A percentile compares a stretch with the other conserved stretches of the same genome.
These are phyloP conservation scores for Meghimatium bilineatum DNA, from an alignment of 2,888 invertebrate species.

Conservation along the genomic window DNA sequence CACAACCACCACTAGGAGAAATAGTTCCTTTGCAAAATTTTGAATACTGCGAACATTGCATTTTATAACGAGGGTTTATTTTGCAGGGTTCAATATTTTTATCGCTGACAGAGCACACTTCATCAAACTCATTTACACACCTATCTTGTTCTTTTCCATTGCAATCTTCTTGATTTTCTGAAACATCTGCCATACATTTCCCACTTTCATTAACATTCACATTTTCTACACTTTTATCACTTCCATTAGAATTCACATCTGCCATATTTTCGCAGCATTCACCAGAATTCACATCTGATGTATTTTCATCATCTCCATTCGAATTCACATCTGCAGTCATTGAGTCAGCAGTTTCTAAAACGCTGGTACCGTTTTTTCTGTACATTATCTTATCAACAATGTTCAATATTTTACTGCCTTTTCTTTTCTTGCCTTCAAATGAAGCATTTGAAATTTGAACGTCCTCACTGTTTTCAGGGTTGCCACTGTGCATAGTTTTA, in stretches of 20 bases:
- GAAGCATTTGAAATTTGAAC: not conserved
- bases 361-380: not conserved
- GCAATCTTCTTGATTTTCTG: not conserved
- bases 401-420: not conserved
- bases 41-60: not conserved
- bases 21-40: not conserved
- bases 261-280: not conserved
- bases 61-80: not conserved
- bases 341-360: not conserved
- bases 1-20: not conserved
- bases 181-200: too few relatives aligned
- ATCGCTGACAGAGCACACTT: not conserved
- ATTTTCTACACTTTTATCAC: not conserved
- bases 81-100: not conserved
- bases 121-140: not conserved
- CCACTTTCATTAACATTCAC: not conserved
- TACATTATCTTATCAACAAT: not conserved
- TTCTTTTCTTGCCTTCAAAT: not conserved
- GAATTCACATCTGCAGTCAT: not conserved
- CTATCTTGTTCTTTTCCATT: not conserved
- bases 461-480: not conserved
- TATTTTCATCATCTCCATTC: not conserved
- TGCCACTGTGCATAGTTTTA: not conserved
- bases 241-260: not conserved
- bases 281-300: not conserved